Conservation (phyloP, 1,140 invertebrate genomes). For the Stenopsyche tienmushanensis region DNA sequence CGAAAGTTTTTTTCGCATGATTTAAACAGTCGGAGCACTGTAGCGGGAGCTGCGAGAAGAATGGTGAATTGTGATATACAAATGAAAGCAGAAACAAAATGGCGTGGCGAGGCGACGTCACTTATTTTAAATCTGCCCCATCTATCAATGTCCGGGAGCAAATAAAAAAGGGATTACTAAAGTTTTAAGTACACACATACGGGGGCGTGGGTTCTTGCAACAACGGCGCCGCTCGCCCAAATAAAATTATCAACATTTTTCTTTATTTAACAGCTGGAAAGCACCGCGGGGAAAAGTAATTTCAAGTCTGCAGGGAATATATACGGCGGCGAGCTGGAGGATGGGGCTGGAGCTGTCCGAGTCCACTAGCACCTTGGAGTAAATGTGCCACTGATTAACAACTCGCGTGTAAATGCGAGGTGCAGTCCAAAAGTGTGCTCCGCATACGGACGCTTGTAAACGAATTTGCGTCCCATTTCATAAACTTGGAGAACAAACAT, state of each 20-base stretch:
- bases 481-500: too few species aligned
- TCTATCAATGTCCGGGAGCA: constrained; percentile 26
- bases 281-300: neutral
- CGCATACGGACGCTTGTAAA: too few species aligned
- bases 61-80: constrained; percentile 1
- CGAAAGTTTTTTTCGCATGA: too few species aligned
- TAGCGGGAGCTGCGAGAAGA: neutral
- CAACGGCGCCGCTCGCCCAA: constrained; percentile 16
- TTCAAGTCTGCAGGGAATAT: neutral
- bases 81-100: constrained; percentile 22
- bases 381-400: too few species aligned
- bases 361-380: neutral
- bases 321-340: too few species aligned
- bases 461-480: too few species aligned
- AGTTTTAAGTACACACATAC: constrained; percentile 23
- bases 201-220: neutral
- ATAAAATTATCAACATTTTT: constrained; percentile 31
- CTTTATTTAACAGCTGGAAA: constrained; percentile 18
- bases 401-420: too few species aligned
- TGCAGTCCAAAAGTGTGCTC: too few species aligned
- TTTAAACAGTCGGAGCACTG: too few species aligned
- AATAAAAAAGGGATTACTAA: constrained; percentile 33
- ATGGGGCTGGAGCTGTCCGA: neutral
- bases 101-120: constrained; percentile 20
- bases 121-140: constrained; percentile 29